These are phyloP conservation scores for Euzophera pinguis DNA, from an alignment of 2,888 invertebrate genomes.

Conservation along the genomic window DNA sequence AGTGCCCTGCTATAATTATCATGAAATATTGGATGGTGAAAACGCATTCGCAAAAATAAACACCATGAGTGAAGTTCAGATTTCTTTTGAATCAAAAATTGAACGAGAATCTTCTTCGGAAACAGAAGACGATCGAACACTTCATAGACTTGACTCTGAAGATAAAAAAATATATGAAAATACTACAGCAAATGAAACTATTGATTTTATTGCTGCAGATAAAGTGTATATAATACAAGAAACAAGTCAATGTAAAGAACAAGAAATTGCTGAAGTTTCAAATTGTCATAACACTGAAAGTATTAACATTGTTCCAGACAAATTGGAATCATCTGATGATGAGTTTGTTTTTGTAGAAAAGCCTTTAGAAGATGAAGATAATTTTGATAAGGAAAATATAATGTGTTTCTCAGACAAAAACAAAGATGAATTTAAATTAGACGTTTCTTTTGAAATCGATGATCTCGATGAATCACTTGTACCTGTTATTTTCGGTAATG, in stretches of 20 bases:
- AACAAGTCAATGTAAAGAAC: no score
- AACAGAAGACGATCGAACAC: not conserved
- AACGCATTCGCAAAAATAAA: constrained; percentile 22
- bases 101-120: not conserved
- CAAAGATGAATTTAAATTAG: constrained; percentile 15
- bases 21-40: constrained; percentile 49
- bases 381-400: not conserved
- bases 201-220: no score
- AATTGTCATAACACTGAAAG: no score
- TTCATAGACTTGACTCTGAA: no score
- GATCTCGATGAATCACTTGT: constrained; percentile 45
- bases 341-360: not conserved
- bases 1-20: constrained; percentile 34
- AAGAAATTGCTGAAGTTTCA: no score
- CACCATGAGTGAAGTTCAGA: not conserved
- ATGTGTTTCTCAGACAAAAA: constrained; percentile 5
- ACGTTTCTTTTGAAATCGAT: constrained; percentile 35
- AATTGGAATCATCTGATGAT: not conserved
- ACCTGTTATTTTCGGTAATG: constrained; percentile 50
- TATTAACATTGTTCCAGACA: not conserved
- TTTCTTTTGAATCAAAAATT: not conserved
- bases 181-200: no score
- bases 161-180: no score
- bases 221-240: no score
- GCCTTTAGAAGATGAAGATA: not conserved